Evolutionary conservation across 2,113 vertebrate genomes (phyloP).

Genomic region (Narcine bancroftii): DNA sequence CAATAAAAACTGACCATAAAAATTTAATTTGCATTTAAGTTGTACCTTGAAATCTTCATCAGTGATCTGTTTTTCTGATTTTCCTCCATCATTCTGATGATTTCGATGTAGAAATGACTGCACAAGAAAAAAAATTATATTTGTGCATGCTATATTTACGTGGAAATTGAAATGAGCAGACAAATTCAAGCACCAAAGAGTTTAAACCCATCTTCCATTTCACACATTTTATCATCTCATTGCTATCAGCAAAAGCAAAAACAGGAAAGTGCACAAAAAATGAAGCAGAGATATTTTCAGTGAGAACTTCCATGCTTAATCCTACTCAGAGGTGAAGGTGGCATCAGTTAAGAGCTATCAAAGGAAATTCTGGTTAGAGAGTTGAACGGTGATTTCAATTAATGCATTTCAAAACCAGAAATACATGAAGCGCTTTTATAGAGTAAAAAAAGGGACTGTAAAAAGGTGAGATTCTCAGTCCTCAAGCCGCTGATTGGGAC

Average conservation of each 20-base stretch:
- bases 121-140: conserved; percentile 39
- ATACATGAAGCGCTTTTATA: no score
- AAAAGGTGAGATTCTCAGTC: no score
- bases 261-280: not conserved
- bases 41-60: conserved; percentile 90
- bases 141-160: not conserved
- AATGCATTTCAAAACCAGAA: not conserved
- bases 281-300: not conserved
- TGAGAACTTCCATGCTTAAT: not conserved
- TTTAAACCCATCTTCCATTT: not conserved
- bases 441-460: no score
- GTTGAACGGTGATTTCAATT: not conserved
- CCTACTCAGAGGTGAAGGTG: not conserved
- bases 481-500: no score
- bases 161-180: not conserved
- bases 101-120: conserved; percentile 91
- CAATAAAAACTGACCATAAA: not conserved
- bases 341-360: not conserved
- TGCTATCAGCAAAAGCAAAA: not conserved
- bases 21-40: not conserved
- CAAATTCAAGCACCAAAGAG: not conserved
- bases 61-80: conserved; percentile 79
- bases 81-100: conserved; percentile 77
- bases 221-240: not conserved
- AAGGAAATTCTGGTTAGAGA: not conserved